Base-by-base conservation (phyloP, 2,113 vertebrate genomes). In the Dendropsophus ebraccatus region DNA sequence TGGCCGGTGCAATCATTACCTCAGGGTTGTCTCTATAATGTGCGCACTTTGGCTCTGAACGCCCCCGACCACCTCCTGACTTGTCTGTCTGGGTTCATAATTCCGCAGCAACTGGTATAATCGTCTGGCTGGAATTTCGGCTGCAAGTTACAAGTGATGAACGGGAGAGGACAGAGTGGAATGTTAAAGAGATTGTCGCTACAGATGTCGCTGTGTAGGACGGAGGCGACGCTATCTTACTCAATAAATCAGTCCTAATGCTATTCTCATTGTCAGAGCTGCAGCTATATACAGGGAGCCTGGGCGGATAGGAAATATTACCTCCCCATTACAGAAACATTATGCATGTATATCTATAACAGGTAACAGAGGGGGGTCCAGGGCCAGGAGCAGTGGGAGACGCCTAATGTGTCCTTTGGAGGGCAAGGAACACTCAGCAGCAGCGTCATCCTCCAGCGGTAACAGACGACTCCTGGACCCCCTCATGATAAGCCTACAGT, bases 131-230 rank as follows among this genome's bases (percentile, higher is more conserved):
- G 75, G 25, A 35, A 52, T 28, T 54, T 76, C 25, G 16, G 28
- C 23, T 8, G 49, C 49, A 30, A 30, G 73, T 75, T 75, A 75
- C 12, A 49, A 75, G n/a, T 30, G 50, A 54, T 32, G 32, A 78
- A 56, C 75, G 10, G 87, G 74, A 83, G 49, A 89, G 81, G 72
- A 90, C 80, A 56, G 58, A 35, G 4, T 52, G 25, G 19, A 88
- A 73, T 73, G 37, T 73, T 73, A 73, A 73, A 73, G 5, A 45
- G 70, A 41, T 21, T 13, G 70, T 73, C 23, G 37, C 70, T 45
- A 23, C 35, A n/a, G 35, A 73, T 73, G 70, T 73, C 11, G 41
- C 70, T 25, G 35, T 19, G n/a, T 45, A 73, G 45, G 45, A 45
- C n/a, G 70, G 70, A 73, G 23, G 70, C 70, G n/a, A n/a, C 70